Percentiles rank a stretch among this genome's conserved stretches.
Conservation (phyloP, 2,888 invertebrate genomes). For the Polydesmus complanatus region DNA sequence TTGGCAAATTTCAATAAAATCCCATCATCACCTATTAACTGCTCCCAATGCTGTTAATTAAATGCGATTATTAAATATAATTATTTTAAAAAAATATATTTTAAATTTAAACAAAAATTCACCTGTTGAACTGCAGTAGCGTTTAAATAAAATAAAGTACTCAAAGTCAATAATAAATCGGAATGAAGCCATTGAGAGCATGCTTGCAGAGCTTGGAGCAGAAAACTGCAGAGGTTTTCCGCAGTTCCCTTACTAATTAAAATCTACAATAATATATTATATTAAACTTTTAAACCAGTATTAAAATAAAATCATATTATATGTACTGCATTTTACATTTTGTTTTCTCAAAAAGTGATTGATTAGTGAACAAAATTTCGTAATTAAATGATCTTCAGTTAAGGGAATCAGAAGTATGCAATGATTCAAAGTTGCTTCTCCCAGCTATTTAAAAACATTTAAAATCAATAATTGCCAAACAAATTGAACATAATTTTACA, state of each 20-base stretch:
- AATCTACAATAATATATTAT: neutral
- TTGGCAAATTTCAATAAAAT: neutral
- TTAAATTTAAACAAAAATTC: neutral
- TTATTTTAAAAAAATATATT: neutral
- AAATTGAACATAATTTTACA: neutral
- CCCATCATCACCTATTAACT: constrained; percentile 3
- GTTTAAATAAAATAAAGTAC: constrained; percentile 6
- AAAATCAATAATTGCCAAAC: neutral
- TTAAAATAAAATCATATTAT: neutral
- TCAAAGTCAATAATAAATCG: neutral
- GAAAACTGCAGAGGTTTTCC: neutral
- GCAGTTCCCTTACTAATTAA: neutral
- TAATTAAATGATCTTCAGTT: constrained; percentile 4
- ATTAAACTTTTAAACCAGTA: neutral
- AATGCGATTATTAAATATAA: neutral
- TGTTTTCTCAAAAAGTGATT: constrained; percentile 8
- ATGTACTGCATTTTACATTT: constrained; percentile 1
- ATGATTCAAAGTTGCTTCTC: constrained; percentile 1
- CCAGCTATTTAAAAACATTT: constrained; percentile 1
- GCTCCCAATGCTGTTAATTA: constrained; percentile 10
- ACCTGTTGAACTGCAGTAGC: neutral
- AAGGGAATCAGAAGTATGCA: neutral
- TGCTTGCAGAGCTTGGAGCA: neutral
- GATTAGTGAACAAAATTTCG: constrained; percentile 9
- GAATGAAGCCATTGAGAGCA: constrained; percentile 7